Conservation (phyloP, 2,797 vertebrate genomes). For the Eulemur coronatus region DNA sequence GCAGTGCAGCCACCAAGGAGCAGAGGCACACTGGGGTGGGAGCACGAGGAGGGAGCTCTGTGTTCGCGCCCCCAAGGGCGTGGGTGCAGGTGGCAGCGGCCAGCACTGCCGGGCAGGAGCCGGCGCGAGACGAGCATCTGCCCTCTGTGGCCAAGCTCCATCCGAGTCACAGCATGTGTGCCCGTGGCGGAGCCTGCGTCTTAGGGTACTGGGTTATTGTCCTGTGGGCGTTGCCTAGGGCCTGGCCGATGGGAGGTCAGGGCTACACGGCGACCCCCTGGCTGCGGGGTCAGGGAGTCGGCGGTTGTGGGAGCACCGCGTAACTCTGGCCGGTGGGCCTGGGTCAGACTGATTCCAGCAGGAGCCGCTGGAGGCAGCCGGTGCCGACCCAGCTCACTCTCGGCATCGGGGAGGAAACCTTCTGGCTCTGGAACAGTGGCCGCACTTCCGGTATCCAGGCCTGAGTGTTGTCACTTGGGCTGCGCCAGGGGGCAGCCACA, state of each 20-base stretch:
- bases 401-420: background rate
- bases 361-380: accelerated
- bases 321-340: background rate
- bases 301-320: accelerated
- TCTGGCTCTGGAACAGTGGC: background rate
- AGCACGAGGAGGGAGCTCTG: background rate
- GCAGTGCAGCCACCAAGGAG: accelerated
- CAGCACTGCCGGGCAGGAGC: background rate
- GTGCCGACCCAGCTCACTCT: accelerated
- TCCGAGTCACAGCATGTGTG: background rate
- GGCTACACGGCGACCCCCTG: background rate
- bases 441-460: background rate
- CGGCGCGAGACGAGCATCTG: background rate
- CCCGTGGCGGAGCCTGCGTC: background rate
- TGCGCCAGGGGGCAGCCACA: background rate
- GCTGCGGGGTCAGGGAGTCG: accelerated
- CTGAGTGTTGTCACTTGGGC: background rate
- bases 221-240: background rate
- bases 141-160: background rate
- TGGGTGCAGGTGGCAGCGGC: background rate
- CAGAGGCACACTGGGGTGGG: background rate
- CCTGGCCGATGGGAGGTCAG: background rate
- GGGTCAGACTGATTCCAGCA: background rate
- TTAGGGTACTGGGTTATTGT: background rate
- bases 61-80: accelerated